phyloP scores from a whole-genome alignment of 2,797 vertebrate genomes.

The Sibirionetta formosa region DNA sequence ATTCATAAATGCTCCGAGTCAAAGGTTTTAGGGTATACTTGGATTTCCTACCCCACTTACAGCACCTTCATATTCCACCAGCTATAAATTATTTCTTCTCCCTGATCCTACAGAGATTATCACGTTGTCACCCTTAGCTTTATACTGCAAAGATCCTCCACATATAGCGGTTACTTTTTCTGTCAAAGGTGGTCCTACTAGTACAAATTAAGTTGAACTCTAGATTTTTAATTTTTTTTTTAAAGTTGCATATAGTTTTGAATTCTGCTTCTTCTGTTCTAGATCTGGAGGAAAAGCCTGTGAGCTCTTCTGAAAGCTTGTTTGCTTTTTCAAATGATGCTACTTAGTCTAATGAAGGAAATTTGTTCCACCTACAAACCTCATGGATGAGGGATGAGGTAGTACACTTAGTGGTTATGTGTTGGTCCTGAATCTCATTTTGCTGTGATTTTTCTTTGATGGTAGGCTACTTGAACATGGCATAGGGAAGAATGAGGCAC shows the following conservation, averaged over 20 bases:
- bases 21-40: background rate
- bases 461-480: background rate
- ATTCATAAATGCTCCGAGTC: background rate
- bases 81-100: background rate
- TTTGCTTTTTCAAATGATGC: background rate
- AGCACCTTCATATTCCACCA: background rate
- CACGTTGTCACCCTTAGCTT: background rate
- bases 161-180: background rate
- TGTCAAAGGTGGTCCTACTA: background rate
- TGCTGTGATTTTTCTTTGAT: background rate
- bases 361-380: background rate
- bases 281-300: background rate
- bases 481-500: background rate
- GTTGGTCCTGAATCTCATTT: background rate
- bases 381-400: background rate
- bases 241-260: background rate
- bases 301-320: background rate
- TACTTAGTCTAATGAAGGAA: background rate
- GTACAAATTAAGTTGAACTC: background rate
- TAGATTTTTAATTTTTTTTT: background rate
- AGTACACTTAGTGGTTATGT: background rate
- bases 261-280: background rate
- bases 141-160: background rate
- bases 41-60: background rate
- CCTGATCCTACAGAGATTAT: background rate